Evolutionary conservation across 2,797 vertebrate genomes (phyloP).

Genomic region (Trematomus bernacchii): DNA sequence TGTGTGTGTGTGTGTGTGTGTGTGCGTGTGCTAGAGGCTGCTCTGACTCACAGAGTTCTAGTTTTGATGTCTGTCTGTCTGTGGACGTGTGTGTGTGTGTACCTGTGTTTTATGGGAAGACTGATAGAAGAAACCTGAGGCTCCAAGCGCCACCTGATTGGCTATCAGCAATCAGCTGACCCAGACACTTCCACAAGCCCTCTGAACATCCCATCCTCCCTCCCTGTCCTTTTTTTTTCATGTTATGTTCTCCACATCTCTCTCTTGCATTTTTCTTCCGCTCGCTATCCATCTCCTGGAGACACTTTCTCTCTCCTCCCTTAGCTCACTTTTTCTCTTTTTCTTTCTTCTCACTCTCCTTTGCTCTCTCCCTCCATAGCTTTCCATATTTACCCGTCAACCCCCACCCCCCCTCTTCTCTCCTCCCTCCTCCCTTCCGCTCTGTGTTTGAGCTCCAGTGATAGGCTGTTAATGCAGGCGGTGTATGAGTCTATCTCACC

Average conservation of each 20-base stretch:
- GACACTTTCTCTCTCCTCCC: slow-evolving; percentile 52
- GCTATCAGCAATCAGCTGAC: slow-evolving; percentile 66
- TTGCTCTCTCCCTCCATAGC: slow-evolving; percentile 63
- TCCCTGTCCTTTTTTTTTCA: slow-evolving; percentile 21
- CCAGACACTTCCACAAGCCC: slow-evolving; percentile 48
- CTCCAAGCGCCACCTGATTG: slow-evolving; percentile 46
- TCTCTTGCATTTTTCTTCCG: slow-evolving; percentile 27
- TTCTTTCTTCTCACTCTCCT: slow-evolving; percentile 50
- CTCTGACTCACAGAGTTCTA: slow-evolving; percentile 65
- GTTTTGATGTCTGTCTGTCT: slow-evolving; percentile 43
- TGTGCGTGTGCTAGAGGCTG: slow-evolving; percentile 73
- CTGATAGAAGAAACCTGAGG: slow-evolving; percentile 39
- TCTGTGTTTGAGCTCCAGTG: slow-evolving; percentile 76
- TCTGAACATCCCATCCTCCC: slow-evolving; percentile 34
- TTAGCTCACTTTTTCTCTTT: slow-evolving; percentile 47
- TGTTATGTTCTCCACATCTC: background rate
- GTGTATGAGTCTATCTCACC: slow-evolving; percentile 81
- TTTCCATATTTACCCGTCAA: slow-evolving; percentile 78
- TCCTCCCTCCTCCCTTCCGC: slow-evolving; percentile 42
- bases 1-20: background rate
- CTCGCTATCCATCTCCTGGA: slow-evolving; percentile 54
- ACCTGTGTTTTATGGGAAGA: slow-evolving; percentile 58
- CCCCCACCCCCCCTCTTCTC: slow-evolving; percentile 14
- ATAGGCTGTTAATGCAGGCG: slow-evolving; percentile 83
- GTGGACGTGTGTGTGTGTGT: slow-evolving; percentile 17